Conservation (phyloP, 1,140 invertebrate genomes). For the Musca vetustissima region DNA sequence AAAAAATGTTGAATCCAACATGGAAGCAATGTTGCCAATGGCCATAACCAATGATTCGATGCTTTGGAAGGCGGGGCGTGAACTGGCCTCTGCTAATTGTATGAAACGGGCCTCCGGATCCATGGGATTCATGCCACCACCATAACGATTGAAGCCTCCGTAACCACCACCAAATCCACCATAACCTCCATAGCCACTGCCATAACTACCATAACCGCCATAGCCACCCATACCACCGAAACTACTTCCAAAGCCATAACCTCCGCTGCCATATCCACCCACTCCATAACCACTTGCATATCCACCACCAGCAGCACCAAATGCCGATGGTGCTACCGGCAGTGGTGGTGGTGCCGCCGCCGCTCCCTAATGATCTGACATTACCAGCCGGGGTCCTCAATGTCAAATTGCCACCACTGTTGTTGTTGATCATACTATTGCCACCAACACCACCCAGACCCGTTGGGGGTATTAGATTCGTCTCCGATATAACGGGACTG, state of each 20-base stretch:
- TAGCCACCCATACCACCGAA: conserved; percentile 34
- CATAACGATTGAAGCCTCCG: conserved; percentile 54
- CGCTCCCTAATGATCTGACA: conserved; percentile 45
- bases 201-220: conserved; percentile 30
- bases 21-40: conserved; percentile 90
- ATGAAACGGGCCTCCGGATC: conserved; percentile 66
- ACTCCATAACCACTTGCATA: conserved; percentile 23
- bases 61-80: conserved; percentile 88
- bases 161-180: conserved; percentile 41
- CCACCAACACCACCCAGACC: background rate
- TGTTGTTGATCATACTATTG: conserved; percentile 1
- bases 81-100: conserved; percentile 86
- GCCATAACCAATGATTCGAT: conserved; percentile 91
- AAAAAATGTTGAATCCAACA: conserved; percentile 94
- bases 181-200: conserved; percentile 48
- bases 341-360: conserved; percentile 35
- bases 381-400: conserved; percentile 45
- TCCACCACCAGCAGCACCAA: background rate
- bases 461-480: conserved; percentile 38
- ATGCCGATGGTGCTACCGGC: conserved; percentile 34
- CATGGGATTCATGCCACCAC: conserved; percentile 54
- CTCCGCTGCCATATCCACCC: background rate
- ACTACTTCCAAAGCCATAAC: conserved; percentile 28
- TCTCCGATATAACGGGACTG: conserved; percentile 43
- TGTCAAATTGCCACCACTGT: conserved; percentile 33